Conservation (phyloP, 1,140 invertebrate species). For the Drosophila auraria region DNA sequence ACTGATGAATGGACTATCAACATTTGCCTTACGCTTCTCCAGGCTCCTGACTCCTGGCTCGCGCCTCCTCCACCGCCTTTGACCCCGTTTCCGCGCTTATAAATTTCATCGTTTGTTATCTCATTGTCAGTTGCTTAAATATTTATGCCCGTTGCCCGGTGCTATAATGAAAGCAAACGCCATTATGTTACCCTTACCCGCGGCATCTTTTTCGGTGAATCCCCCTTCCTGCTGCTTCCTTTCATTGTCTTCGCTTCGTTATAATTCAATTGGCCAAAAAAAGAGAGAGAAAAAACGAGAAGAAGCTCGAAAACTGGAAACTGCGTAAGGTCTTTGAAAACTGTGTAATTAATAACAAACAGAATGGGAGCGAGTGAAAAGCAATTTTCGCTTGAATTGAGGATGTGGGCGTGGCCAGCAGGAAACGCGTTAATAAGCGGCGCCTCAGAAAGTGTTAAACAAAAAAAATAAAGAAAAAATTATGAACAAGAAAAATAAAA, state of each 20-base stretch:
- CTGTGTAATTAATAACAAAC: slow-evolving; percentile 80
- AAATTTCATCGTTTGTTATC: slow-evolving; percentile 68
- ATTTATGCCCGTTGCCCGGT: slow-evolving; percentile 68
- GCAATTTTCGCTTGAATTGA: slow-evolving; percentile 73
- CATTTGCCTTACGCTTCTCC: slow-evolving; percentile 33
- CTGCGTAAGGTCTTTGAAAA: slow-evolving; percentile 55
- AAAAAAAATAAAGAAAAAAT: slow-evolving; percentile 37
- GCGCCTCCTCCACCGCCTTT: slow-evolving; percentile 24
- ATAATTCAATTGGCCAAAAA: slow-evolving; percentile 81
- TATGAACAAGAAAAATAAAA: slow-evolving; percentile 27
- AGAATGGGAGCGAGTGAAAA: slow-evolving; percentile 63
- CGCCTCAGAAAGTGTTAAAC: slow-evolving; percentile 68
- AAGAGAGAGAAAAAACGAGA: not conserved
- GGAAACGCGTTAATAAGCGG: slow-evolving; percentile 80
- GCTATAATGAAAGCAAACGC: slow-evolving; percentile 80
- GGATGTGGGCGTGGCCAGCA: slow-evolving; percentile 73
- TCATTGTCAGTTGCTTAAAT: slow-evolving; percentile 81
- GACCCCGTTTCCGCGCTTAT: slow-evolving; percentile 57
- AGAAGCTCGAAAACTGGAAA: slow-evolving; percentile 35
- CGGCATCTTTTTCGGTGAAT: slow-evolving; percentile 20
- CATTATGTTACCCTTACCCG: slow-evolving; percentile 57
- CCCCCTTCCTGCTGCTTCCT: not conserved
- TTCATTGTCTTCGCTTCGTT: slow-evolving; percentile 64
- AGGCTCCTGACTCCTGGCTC: not conserved
- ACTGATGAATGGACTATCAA: slow-evolving; percentile 63